Base-by-base conservation (phyloP, 1,140 invertebrate species). In the Pomacea maculata region DNA sequence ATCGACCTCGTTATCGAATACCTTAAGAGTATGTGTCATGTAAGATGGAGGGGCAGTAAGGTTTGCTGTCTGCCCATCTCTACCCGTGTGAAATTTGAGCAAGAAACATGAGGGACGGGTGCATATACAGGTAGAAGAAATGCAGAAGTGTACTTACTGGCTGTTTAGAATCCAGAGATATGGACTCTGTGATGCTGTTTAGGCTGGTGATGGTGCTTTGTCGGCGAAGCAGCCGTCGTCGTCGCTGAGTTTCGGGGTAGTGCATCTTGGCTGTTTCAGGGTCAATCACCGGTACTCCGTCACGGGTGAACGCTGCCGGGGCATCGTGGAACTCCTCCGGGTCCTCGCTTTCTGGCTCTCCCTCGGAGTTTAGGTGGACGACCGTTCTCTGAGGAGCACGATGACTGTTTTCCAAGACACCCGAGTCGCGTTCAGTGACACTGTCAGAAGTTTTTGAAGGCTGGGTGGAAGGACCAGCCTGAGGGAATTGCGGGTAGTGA, bases 121-220 rank as follows among this genome's bases (percentile, higher is more conserved):
- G 34, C 3, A 45, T n/a, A 45, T 45, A 6, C 19, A 64, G 75
- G 55, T 64, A 45, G 6, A 29, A 34, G 25, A 17, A 61, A 11
- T 1, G 19, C 65, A 14, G 15, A 79, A 55, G 19, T 68, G n/a
- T 63, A 77, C n/a, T n/a, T 19, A 55, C 75, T 12, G 34, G 19
- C 25, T 63, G 55, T 52, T 34, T 14, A 65, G 61, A 65, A 15
- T 67, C 79, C 21, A 73, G 63, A 14, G 64, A 54, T 29, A 74
- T 64, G 64, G 57, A 72, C 63, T 75, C 64, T 14, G 70, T 75
- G 71, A 82, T 77, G 75, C 65, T 81, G 61, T 83, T 79, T 25
- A 82, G 67, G 64, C 71, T 77, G 72, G 61, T 61, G 25, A 82
- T 75, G n/a, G 83, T 83, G 74, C 80, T 81, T 68, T 81, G 83